Percentiles rank a stretch among this genome's conserved stretches.
Conservation (phyloP, 2,113 vertebrate genomes). For the Podarcis muralis region DNA sequence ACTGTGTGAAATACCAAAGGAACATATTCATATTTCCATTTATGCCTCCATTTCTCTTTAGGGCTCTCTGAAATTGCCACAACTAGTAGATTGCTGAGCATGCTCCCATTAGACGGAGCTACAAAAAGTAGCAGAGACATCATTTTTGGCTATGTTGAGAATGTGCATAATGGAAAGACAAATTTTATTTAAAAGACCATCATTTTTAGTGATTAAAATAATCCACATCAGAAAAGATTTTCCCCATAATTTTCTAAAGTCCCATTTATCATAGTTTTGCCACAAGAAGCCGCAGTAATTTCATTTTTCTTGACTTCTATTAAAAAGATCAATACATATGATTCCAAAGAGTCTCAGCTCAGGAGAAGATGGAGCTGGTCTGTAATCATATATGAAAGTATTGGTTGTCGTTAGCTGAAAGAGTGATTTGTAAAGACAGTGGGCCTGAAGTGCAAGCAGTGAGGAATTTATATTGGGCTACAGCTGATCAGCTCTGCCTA, state of each 20-base stretch:
- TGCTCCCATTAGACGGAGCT: conserved; percentile 64
- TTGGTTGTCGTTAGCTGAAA: conserved; percentile 85
- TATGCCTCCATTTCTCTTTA: conserved; percentile 41
- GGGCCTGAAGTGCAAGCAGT: conserved; percentile 70
- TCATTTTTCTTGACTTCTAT: conserved; percentile 92
- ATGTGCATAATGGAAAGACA: conserved; percentile 83
- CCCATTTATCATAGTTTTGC: conserved; percentile 87
- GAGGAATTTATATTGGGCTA: conserved; percentile 75
- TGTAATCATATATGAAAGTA: conserved; percentile 90
- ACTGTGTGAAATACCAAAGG: conserved; percentile 41
- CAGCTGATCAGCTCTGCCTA: conserved; percentile 68
- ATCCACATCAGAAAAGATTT: conserved; percentile 73
- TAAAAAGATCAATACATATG: conserved; percentile 89
- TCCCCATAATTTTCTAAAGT: conserved; percentile 80
- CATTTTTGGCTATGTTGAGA: conserved; percentile 77
- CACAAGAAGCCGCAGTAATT: conserved; percentile 83
- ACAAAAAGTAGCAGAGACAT: conserved; percentile 73
- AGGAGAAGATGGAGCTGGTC: conserved; percentile 83
- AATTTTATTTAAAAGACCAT: conserved; percentile 81
- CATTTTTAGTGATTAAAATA: conserved; percentile 83
- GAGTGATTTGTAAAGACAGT: conserved; percentile 81
- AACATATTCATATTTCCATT: conserved; percentile 33
- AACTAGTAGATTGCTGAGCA: conserved; percentile 51
- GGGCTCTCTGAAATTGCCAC: conserved; percentile 57
- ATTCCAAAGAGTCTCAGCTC: conserved; percentile 87